Evolutionary conservation across 2,888 invertebrate species (phyloP).

Genomic region (Pardosa pseudoannulata): DNA sequence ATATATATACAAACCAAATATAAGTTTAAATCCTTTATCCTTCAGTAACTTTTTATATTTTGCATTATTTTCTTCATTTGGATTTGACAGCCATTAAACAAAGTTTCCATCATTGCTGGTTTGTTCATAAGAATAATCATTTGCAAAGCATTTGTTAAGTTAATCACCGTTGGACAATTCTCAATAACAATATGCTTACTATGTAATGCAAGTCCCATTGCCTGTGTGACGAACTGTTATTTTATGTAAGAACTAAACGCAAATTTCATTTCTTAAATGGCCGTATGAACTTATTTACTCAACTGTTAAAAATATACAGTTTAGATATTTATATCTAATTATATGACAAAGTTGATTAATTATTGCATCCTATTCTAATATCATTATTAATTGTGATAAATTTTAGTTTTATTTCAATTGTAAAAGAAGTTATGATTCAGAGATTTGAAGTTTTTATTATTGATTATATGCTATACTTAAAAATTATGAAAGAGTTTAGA

Average conservation of each 20-base stretch:
- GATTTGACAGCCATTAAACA: conserved; percentile 21
- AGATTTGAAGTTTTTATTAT: too few relatives aligned
- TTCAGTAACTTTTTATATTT: conserved; percentile 35
- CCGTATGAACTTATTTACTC: background rate
- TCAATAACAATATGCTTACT: conserved; percentile 54
- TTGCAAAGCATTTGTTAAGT: conserved; percentile 60
- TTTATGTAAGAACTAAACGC: background rate
- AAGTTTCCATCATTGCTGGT: conserved; percentile 38
- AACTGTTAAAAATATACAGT: conserved; percentile 6
- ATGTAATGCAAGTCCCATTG: conserved; percentile 54
- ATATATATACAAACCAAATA: conserved; percentile 35
- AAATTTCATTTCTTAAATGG: background rate
- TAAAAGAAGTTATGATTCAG: too few relatives aligned
- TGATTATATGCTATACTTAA: too few relatives aligned
- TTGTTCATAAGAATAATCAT: conserved; percentile 28
- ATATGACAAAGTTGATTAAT: background rate
- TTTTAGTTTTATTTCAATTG: background rate
- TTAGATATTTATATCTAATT: conserved; percentile 2
- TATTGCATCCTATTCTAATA: background rate
- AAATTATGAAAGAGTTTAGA: too few relatives aligned
- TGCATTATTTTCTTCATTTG: conserved; percentile 45
- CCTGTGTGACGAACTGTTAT: background rate
- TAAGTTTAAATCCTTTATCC: conserved; percentile 31
- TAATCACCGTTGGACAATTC: conserved; percentile 54
- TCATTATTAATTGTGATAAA: background rate